A percentile compares a stretch with the other conserved stretches of the same genome.
Evolutionary conservation across 1,140 invertebrate genomes (phyloP).

Genomic region (Adelges cooleyi): DNA sequence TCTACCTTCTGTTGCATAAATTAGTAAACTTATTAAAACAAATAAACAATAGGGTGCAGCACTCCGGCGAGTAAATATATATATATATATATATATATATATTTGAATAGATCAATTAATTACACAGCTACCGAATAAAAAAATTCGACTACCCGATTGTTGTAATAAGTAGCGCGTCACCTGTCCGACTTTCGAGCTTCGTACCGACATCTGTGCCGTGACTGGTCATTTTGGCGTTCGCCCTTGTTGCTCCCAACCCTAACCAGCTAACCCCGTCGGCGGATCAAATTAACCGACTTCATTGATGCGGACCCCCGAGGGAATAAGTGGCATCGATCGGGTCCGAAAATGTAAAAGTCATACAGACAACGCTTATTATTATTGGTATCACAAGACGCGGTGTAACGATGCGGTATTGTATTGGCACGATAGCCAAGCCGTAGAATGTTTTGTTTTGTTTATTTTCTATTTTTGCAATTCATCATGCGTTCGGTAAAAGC

Average conservation of each 20-base stretch:
- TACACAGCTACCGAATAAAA: not conserved
- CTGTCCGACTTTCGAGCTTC: not conserved
- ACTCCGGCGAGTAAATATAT: no score
- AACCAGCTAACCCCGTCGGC: not conserved
- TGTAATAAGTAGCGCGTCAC: constrained; percentile 17
- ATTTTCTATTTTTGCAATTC: constrained; percentile 9
- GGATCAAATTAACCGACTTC: constrained; percentile 23
- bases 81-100: no score
- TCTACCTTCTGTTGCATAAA: no score
- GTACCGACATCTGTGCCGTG: constrained; percentile 21
- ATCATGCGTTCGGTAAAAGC: no score
- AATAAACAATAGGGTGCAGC: no score
- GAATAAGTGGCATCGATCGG: constrained; percentile 4
- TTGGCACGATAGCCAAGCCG: no score
- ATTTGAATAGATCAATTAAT: no score
- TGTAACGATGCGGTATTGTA: not conserved
- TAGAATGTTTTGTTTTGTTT: not conserved
- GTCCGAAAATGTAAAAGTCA: constrained; percentile 6
- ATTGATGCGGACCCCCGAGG: constrained; percentile 3
- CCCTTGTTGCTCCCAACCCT: not conserved
- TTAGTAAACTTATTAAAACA: no score
- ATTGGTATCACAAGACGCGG: constrained; percentile 11
- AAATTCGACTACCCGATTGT: not conserved
- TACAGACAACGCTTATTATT: constrained; percentile 22
- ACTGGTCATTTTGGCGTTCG: not conserved